These are phyloP conservation scores for Malaclemys terrapin DNA, from an alignment of 2,113 vertebrate species.

Conservation along the genomic window DNA sequence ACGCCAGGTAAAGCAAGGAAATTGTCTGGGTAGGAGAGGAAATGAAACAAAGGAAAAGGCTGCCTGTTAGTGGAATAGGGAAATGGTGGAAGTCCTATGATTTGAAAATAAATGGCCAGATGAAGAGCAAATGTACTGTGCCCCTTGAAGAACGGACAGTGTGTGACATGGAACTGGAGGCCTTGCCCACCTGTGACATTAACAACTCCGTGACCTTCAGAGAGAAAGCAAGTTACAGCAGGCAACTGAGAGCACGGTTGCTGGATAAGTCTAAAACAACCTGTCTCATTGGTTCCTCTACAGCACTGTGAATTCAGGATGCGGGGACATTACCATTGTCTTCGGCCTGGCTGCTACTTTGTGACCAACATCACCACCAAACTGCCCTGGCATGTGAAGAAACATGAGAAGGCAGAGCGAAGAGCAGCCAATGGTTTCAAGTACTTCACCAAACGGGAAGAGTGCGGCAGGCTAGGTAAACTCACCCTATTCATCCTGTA, in stretches of 20 bases:
- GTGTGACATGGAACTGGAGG: not conserved
- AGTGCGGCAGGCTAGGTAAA: conserved; percentile 94
- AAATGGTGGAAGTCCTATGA: not conserved
- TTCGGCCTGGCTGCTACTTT: conserved; percentile 94
- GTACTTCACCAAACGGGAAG: conserved; percentile 98
- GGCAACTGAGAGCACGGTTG: not conserved
- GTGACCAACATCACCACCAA: conserved; percentile 99
- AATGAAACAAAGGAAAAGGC: not conserved
- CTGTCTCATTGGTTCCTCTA: not conserved
- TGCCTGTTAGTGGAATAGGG: not conserved
- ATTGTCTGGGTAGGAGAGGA: not conserved
- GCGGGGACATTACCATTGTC: conserved; percentile 98
- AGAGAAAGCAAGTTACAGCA: not conserved
- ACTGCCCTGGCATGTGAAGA: conserved; percentile 98
- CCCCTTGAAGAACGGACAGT: not conserved
- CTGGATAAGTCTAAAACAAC: not conserved
- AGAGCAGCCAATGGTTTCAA: conserved; percentile 98
- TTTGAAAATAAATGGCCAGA: not conserved
- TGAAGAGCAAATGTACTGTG: not conserved
- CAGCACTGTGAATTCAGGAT: conserved; percentile 99
- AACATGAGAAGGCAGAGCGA: conserved; percentile 98
- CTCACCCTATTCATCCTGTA: not conserved
- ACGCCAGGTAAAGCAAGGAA: not conserved
- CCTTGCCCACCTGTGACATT: not conserved
- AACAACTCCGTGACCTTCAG: not conserved